Evolutionary conservation across 2,797 vertebrate genomes (phyloP), one percentile per base, ranked within the genome.

Genomic region (Hydrocynus forskahlii): DNA sequence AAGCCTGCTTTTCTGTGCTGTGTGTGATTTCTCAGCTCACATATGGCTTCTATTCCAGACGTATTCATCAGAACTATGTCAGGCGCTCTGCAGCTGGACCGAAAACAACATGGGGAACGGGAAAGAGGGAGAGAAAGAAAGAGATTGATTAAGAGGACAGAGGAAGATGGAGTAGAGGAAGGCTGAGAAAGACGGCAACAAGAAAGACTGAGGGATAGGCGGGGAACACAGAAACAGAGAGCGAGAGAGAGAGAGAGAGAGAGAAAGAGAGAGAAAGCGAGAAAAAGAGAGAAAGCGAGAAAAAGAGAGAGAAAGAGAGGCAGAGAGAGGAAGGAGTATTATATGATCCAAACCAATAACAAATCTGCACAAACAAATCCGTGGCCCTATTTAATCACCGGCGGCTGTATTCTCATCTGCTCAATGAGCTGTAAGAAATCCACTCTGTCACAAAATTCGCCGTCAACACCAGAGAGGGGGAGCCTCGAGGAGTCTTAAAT

Each of bases 41-140:
- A 86, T 84, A 85, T 86, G 83, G 77, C 83, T 85, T 80, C 79
- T 84, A 86, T 88, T 86, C 70, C 71, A 83, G 81, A 75, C 81
- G 69, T 82, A 83, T 86, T 85, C 79, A 76, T 84, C 83, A 74
- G 85, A 75, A 55, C 81, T 80, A 86, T 52, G 60, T 85, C 84
- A 82, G 82, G 66, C 82, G 29, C 72, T 74, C 73, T 74, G 83
- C 78, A 84, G 84, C 82, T 79, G 84, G 84, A 81, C 75, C 48
- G 60, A 62, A 79, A 71, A 80, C 62, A 83, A 59, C 60, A 43
- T 35, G 38, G 38, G 38, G 21, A 72, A 45, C 48, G 77, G 40
- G 55, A 73, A 60, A 75, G 69, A 59, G 50, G 50, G 54, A 48
- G 45, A 78, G 76, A 71, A n/a, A 76, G 72, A 75, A 40, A 75